Evolutionary conservation across 2,113 vertebrate genomes (phyloP), one percentile per base, ranked within the genome.

Genomic region (Antigone vipio): DNA sequence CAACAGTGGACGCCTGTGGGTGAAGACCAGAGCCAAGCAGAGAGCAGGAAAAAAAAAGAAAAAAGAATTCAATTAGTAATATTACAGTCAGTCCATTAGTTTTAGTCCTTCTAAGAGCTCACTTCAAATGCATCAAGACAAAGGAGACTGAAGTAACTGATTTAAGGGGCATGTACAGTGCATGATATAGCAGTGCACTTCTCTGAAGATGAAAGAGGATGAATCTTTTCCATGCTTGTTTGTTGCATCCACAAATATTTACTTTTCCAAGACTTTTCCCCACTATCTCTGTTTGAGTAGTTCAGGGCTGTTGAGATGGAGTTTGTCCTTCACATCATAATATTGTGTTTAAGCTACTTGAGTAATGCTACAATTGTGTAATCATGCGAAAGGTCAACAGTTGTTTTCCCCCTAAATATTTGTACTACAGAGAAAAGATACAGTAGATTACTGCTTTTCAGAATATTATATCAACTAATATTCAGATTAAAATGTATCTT

Each of bases 11-110:
- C 82, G 96, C 96, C 97, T 97, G 97, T 34, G 69, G 96, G 90
- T 67, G 92, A 98, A 96, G 97, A 98, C 91, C 97, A 96, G 88
- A 96, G 96, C 94, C 96, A 98, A 97, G 96, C 98, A 98, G 97
- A 98, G 66, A 97, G 97, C 97, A 98, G 97, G 92, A 60, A 95
- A 90, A 90, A 93, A n/a, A 24, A 40, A 18, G 2, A 85, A 85
- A 88, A 98, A 83, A 98, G 10, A 91, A 95, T 97, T 95, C 77
- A 58, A 95, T 98, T 98, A 98, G 97, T 96, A 97, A 97, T 94
- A 82, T 91, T 90, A 92, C 34, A 92, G 95, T 95, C 64, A 91
- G 74, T 95, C 86, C 92, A 94, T 97, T 96, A 89, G 88, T n/a
- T 95, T 95, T 94, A 96, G 59, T 93, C 45, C 77, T 97, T 86